phyloP scores from a whole-genome alignment of 2,888 invertebrate genomes.

The Eupithecia insigniata region DNA sequence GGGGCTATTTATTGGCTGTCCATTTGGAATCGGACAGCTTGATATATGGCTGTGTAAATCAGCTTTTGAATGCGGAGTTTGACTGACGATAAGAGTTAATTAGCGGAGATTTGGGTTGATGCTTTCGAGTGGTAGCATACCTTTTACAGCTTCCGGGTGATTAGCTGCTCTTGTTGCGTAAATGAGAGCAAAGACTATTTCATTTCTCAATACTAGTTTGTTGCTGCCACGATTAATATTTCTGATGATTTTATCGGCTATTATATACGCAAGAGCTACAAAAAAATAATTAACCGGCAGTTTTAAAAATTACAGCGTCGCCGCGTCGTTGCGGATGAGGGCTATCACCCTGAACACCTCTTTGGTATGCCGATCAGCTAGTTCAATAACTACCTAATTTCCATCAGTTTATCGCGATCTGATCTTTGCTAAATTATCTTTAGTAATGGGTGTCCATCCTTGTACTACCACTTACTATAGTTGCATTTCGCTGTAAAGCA shows the following conservation, averaged over 20 bases:
- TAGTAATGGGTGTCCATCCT: slow-evolving; percentile 80
- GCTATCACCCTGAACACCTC: slow-evolving; percentile 16
- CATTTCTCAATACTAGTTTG: background rate
- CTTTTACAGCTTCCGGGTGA: slow-evolving; percentile 18
- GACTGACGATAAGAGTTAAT: slow-evolving; percentile 41
- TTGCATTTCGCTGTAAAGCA: slow-evolving; percentile 13
- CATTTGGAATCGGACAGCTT: slow-evolving; percentile 56
- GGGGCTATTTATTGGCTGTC: slow-evolving; percentile 69
- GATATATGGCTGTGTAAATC: slow-evolving; percentile 57
- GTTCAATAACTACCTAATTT: slow-evolving; percentile 59
- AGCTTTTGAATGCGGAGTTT: slow-evolving; percentile 46
- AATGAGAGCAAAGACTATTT: background rate
- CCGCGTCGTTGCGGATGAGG: slow-evolving; percentile 20
- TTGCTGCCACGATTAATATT: background rate
- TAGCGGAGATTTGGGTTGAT: slow-evolving; percentile 37
- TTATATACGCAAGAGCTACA: background rate
- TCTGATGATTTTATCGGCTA: background rate
- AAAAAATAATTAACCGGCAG: background rate
- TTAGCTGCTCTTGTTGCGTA: slow-evolving; percentile 16
- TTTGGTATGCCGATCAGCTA: slow-evolving; percentile 37
- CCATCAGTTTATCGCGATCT: slow-evolving; percentile 65
- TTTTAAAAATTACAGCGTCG: slow-evolving; percentile 15
- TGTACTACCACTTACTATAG: slow-evolving; percentile 46
- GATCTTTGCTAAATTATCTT: slow-evolving; percentile 75
- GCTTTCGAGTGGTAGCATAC: slow-evolving; percentile 29